Base-by-base conservation (phyloP, 1,140 invertebrate species). In the Chrysomallon squamiferum region DNA sequence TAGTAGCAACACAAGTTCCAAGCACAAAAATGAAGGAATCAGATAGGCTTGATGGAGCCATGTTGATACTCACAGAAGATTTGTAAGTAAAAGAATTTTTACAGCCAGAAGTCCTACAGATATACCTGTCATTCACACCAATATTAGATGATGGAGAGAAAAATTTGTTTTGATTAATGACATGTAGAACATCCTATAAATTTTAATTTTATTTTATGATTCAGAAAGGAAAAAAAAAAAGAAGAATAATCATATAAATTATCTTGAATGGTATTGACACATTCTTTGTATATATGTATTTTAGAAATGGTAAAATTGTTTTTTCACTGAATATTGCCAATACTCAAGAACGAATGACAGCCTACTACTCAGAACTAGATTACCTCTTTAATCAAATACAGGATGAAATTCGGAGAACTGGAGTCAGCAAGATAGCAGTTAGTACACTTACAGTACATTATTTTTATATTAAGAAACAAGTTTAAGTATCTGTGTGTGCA, bases 1-100 rank as follows among this genome's bases (percentile, higher is more conserved):
- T 83, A 58, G 79, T 83, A 20, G 76, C 81, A 25, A 83, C 81
- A 52, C 81, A 83, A 70, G 81, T 83, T n/a, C 79, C 79, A 1
- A 78, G 76, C 50, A 69, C 60, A 30, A 72, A 74, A 57, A 45
- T 63, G 7, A 66, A 71, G 18, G 71, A 76, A 32, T 72, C 65
- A 13, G 32, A 66, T 32, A 32, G 69, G 13, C 38, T 71, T 41
- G 69, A 67, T 49, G 69, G 69, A 6, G 72, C 76, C 1, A 75
- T 81, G 57, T 60, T 82, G 20, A 75, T 75, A n/a, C 70, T 82
- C n/a, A 79, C 78, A 20, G 74, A 77, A 58, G 77, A 79, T 65
- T 41, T 73, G 77, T 77, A 71, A 64, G 80, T 74, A 7, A 30
- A 45, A 38, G 35, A n/a, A n/a, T n/a, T n/a, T n/a, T n/a, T n/a